Conservation (phyloP, 2,888 invertebrate genomes). For the Elaeidobius kamerunicus region DNA sequence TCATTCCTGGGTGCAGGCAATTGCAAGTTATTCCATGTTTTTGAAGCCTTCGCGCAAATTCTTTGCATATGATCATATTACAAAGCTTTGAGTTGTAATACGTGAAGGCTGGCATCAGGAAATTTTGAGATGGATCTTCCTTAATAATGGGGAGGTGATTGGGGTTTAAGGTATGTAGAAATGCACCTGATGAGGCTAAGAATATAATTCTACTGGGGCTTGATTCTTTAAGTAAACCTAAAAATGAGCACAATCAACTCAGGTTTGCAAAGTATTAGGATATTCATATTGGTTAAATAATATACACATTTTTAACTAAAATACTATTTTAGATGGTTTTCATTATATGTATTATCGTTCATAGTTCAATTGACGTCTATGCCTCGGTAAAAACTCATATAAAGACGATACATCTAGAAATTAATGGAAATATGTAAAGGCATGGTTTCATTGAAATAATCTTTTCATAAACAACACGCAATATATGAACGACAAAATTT, state of each 20-base stretch:
- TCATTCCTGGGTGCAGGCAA: conserved; percentile 37
- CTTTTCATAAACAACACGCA: too few relatives aligned
- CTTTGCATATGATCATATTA: conserved; percentile 36
- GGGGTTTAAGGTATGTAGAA: conserved; percentile 10
- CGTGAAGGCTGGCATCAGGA: conserved; percentile 21
- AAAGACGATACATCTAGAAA: too few relatives aligned
- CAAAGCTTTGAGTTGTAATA: conserved; percentile 38
- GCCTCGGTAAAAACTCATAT: too few relatives aligned
- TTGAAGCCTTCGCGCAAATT: conserved; percentile 30
- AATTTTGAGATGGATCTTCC: not conserved
- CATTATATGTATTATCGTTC: too few relatives aligned
- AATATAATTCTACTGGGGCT: conserved; percentile 26
- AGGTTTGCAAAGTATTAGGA: too few relatives aligned
- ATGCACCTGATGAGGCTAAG: conserved; percentile 25
- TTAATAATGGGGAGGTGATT: conserved; percentile 25
- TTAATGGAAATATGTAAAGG: too few relatives aligned
- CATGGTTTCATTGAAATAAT: too few relatives aligned
- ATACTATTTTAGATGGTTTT: too few relatives aligned
- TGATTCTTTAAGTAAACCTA: conserved; percentile 27
- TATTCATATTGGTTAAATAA: too few relatives aligned
- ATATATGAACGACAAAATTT: too few relatives aligned
- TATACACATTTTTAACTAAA: too few relatives aligned
- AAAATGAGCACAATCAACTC: not conserved
- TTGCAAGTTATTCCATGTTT: conserved; percentile 31
- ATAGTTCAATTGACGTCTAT: not conserved